Evolutionary conservation across 2,888 invertebrate species (phyloP).

Genomic region (Palloptera scutellata): DNA sequence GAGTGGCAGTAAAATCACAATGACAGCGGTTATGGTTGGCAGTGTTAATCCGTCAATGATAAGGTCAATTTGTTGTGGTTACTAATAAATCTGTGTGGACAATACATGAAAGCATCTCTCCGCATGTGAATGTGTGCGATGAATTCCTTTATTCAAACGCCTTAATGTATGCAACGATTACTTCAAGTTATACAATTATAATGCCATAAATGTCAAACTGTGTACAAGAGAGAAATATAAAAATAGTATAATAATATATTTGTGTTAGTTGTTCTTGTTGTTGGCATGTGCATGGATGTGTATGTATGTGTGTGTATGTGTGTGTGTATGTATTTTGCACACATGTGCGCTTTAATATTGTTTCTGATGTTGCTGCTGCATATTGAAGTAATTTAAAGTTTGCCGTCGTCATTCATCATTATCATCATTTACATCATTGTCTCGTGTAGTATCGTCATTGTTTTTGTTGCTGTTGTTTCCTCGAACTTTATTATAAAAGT

Average conservation of each 20-base stretch:
- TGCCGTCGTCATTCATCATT: constrained; percentile 28
- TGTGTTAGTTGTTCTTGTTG: constrained; percentile 19
- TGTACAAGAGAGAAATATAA: background rate
- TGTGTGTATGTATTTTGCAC: constrained; percentile 18
- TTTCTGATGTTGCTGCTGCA: constrained; percentile 1
- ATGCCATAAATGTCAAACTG: constrained; percentile 29
- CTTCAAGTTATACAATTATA: constrained; percentile 29
- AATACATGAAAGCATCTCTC: background rate
- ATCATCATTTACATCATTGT: constrained; percentile 19
- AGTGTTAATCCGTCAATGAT: constrained; percentile 59
- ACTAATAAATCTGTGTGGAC: constrained; percentile 38
- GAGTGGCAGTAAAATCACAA: background rate
- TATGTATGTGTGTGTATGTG: constrained; percentile 1
- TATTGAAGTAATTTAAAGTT: constrained; percentile 31
- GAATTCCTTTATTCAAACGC: too few relatives aligned
- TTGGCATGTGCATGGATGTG: constrained; percentile 4
- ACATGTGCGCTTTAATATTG: constrained; percentile 27
- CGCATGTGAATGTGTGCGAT: too few relatives aligned
- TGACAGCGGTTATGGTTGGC: constrained; percentile 34
- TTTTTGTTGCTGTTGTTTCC: constrained; percentile 22
- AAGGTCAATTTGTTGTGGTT: constrained; percentile 58
- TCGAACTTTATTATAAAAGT: constrained; percentile 56
- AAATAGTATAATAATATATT: background rate
- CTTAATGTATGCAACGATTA: too few relatives aligned
- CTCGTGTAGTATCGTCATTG: background rate